Base-by-base conservation (phyloP, 2,113 vertebrate genomes). In the Oreotrochilus melanogaster region DNA sequence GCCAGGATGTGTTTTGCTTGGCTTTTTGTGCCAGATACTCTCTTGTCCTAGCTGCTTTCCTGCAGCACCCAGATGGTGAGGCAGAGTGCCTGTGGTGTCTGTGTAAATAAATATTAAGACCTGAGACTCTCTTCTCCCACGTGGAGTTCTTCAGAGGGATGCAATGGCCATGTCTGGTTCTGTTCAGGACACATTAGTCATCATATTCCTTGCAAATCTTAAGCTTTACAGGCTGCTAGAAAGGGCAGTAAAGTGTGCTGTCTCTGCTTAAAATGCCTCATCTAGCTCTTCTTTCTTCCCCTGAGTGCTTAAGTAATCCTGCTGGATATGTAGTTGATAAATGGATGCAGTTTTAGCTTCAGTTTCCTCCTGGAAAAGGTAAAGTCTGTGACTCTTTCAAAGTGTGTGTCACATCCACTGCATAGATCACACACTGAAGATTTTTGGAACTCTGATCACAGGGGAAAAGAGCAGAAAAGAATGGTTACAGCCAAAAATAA, bases 221-320 rank as follows among this genome's bases (percentile, higher is more conserved):
- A 43, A 57, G 43, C 47, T 9, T 67, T 73, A 25, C 81, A 90
- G 81, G 18, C 74, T 70, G 23, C 22, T 81, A 87, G 78, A 37
- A 94, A 42, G 65, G 78, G 54, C 73, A 45, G 51, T 33, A n/a
- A 78, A 83, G 72, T 53, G 33, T 76, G 33, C 60, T 94, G 0
- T 83, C 89, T 88, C 78, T 88, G 81, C 89, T 88, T 93, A 61
- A 92, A 79, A 91, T 91, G 73, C 72, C 81, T 94, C 56, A 25
- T 92, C 71, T 60, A 8, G 83, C 93, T 79, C 12, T 0, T 9
- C 73, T 87, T 80, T 72, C 82, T 71, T 81, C 64, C 78, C 67
- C 33, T 39, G 82, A 67, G 72, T 64, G 79, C 88, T 83, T 69
- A 62, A 86, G 69, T 92, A 86, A 86, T 84, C 75, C 85, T 78